These are phyloP conservation scores for Ranitomeya variabilis DNA, from an alignment of 2,113 vertebrate species.

Conservation along the genomic window DNA sequence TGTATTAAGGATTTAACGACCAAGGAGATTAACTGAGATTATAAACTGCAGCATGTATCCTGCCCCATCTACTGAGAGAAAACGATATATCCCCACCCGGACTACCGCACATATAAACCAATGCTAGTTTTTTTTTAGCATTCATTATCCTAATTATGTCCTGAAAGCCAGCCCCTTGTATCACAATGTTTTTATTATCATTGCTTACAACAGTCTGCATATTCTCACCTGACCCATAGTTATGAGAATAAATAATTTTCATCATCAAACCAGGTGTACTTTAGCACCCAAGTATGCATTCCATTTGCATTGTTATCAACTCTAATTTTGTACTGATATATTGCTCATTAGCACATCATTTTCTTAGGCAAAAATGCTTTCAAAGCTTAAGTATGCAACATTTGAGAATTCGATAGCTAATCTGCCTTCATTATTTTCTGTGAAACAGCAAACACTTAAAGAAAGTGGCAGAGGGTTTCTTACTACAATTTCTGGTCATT, in stretches of 20 bases:
- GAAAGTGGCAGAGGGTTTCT: constrained; percentile 22
- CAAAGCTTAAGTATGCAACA: constrained; percentile 56
- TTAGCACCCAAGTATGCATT: constrained; percentile 65
- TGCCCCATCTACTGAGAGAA: not conserved
- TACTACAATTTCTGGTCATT: constrained; percentile 32
- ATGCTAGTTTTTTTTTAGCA: not conserved
- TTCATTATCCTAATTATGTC: constrained; percentile 41
- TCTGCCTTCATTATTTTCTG: constrained; percentile 48
- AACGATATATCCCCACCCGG: not conserved
- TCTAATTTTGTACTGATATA: constrained; percentile 62
- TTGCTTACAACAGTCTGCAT: constrained; percentile 27
- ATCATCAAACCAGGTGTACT: constrained; percentile 56
- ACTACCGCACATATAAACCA: not conserved
- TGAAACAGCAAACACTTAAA: constrained; percentile 20
- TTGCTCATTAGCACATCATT: constrained; percentile 65
- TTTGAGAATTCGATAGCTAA: constrained; percentile 60
- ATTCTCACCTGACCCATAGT: constrained; percentile 57
- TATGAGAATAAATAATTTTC: constrained; percentile 63
- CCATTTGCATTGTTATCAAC: constrained; percentile 58
- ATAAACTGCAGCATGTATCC: not conserved
- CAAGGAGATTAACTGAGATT: not conserved
- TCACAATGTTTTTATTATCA: constrained; percentile 28
- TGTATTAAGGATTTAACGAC: too few relatives aligned
- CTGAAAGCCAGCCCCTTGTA: constrained; percentile 4
- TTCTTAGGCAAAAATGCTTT: constrained; percentile 57